Evolutionary conservation across 1,140 invertebrate genomes (phyloP), one percentile per base, ranked within the genome.

Genomic region (Halyomorpha halys): DNA sequence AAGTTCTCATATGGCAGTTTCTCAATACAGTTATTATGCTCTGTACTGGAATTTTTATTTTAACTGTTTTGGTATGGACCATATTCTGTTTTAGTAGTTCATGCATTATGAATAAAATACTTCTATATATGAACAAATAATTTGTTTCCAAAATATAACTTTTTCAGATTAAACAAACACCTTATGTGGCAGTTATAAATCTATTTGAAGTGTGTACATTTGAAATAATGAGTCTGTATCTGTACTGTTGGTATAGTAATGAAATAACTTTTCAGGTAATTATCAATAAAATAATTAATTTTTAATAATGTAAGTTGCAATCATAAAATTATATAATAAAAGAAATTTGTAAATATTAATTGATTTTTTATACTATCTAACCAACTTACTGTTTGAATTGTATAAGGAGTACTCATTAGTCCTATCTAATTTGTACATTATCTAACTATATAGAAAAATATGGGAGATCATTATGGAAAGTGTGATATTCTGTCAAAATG

Each of bases 211-310:
- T 15, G 1, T 25, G 19, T 11, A 5, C 27, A 2, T 23, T 56
- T 11, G 3, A 27, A 19, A 56, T 23, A 23, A 25, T 15, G 3
- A 23, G 6, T 9, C 23, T 56, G 4, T 56, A 56, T n/a, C 23
- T 23, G 4, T 56, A 56, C 21, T 56, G 53, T 25, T 56, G 53
- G 53, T 56, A 56, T 25, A 56, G 53, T 21, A 56, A 56, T 25
- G 53, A 56, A 25, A 56, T 56, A 25, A 56, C 53, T 4, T 56
- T 23, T 25, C 53, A 56, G 53, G 53, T 56, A 56, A 56, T 39
- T 8, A 6, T 39, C 13, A 6, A 2, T 13, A 39, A 8, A 39
- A 13, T 11, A 11, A 6, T 8, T 13, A 3, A 39, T 13, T 6
- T 8, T 39, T 39, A 39, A 6, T 11, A 39, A 39, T 39, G 11